Evolutionary conservation across 2,113 vertebrate genomes (phyloP).

Genomic region (Pao palembangensis): DNA sequence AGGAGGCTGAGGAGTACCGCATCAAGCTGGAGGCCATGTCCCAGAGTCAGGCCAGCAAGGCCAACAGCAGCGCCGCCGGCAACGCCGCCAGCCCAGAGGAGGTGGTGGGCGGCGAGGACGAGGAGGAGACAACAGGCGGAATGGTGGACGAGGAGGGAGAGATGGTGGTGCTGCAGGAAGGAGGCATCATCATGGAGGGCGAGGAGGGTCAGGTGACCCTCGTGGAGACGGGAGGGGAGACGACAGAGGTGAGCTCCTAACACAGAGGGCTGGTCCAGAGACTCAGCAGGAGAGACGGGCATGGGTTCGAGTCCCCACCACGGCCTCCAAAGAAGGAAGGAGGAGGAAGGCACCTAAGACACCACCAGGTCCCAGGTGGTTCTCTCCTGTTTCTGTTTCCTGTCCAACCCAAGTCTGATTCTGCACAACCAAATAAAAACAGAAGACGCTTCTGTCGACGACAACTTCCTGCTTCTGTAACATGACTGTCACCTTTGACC

Average conservation of each 20-base stretch:
- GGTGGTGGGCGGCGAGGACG: conserved; percentile 58
- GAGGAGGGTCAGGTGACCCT: conserved; percentile 73
- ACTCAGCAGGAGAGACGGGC: not conserved
- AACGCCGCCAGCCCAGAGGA: conserved; percentile 55
- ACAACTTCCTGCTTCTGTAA: no score
- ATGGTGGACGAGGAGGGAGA: conserved; percentile 65
- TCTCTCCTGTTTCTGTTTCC: no score
- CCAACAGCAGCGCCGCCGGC: not conserved
- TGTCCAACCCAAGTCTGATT: no score
- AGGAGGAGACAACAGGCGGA: conserved; percentile 49
- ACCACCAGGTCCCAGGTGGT: no score
- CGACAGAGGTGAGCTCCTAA: conserved; percentile 66
- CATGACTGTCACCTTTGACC: no score
- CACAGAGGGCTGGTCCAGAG: conserved; percentile 5
- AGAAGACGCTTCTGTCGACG: no score
- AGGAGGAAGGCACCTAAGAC: not conserved
- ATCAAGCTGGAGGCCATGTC: conserved; percentile 81
- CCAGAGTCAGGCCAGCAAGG: conserved; percentile 64
- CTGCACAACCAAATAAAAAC: no score
- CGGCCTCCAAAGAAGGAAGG: not conserved
- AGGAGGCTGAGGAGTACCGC: conserved; percentile 83
- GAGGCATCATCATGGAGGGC: conserved; percentile 70
- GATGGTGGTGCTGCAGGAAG: conserved; percentile 75
- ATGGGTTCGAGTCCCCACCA: not conserved
- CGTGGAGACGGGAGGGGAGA: conserved; percentile 59